Conservation (phyloP, 2,797 vertebrate species). For the Phalanger gymnotis region DNA sequence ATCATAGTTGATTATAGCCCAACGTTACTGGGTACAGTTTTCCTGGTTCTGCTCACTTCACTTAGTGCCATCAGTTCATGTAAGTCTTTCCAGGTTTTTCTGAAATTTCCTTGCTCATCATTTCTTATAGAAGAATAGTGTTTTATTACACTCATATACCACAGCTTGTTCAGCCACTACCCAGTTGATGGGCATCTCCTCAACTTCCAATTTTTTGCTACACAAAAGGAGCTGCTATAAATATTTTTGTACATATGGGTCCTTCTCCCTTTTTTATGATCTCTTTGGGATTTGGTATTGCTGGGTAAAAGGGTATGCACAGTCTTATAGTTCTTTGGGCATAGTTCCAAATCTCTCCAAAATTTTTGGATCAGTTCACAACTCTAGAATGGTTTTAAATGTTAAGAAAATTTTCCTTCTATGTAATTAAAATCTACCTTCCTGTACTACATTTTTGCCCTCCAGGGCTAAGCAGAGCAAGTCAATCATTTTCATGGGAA, state of each 20-base stretch:
- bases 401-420: background rate
- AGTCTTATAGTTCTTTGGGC: background rate
- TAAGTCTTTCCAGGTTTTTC: background rate
- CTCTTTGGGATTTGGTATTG: background rate
- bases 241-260: background rate
- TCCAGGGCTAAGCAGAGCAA: background rate
- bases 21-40: background rate
- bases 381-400: background rate
- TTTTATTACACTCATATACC: background rate
- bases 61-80: background rate
- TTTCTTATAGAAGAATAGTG: background rate
- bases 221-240: background rate
- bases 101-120: background rate
- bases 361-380: background rate
- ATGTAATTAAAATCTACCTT: background rate
- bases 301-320: background rate
- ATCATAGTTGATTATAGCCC: background rate
- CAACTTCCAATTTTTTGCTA: background rate
- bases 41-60: background rate
- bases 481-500: background rate
- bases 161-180: background rate
- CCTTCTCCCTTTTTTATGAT: background rate
- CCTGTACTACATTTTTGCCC: background rate
- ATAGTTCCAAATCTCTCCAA: background rate
- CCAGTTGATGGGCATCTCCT: background rate